Conservation (phyloP, 1,140 invertebrate genomes). For the Euura lappo region DNA sequence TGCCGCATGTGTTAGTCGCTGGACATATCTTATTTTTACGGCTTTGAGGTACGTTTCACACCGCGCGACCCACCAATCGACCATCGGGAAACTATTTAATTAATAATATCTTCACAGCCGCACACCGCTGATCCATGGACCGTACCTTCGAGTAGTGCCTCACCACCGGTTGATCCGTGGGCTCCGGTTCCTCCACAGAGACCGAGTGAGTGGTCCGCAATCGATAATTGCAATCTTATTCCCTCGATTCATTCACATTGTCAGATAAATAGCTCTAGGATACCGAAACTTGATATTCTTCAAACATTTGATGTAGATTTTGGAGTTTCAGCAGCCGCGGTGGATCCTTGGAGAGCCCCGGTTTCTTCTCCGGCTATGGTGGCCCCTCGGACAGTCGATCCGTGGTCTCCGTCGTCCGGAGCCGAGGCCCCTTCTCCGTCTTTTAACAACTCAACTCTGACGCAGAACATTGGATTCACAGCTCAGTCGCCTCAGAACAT, state of each 20-base stretch:
- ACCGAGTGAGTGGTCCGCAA: slow-evolving; percentile 37
- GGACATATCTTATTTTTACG: slow-evolving; percentile 48
- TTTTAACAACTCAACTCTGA: slow-evolving; percentile 42
- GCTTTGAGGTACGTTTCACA: slow-evolving; percentile 43
- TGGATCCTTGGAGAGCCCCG: slow-evolving; percentile 66
- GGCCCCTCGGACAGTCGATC: slow-evolving; percentile 51
- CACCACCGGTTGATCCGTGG: slow-evolving; percentile 66
- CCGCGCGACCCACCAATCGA: not conserved
- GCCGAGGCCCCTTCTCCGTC: slow-evolving; percentile 40
- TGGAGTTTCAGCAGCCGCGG: slow-evolving; percentile 42
- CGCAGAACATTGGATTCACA: slow-evolving; percentile 43
- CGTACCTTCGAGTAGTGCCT: slow-evolving; percentile 47
- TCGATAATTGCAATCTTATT: not conserved
- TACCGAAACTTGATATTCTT: not conserved
- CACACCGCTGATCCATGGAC: slow-evolving; percentile 65
- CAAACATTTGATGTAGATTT: slow-evolving; percentile 14
- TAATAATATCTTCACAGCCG: slow-evolving; percentile 33
- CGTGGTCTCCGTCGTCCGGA: slow-evolving; percentile 57
- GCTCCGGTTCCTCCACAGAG: slow-evolving; percentile 55
- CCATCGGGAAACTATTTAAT: not conserved
- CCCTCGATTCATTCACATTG: not conserved
- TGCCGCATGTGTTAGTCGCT: slow-evolving; percentile 46
- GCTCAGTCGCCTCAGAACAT: slow-evolving; percentile 48
- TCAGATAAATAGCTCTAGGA: not conserved
- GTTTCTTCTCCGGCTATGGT: slow-evolving; percentile 37